A percentile compares a stretch with the other conserved stretches of the same genome.
These are phyloP conservation scores for Ascaphus truei DNA, from an alignment of 2,113 vertebrate genomes.

Conservation along the genomic window DNA sequence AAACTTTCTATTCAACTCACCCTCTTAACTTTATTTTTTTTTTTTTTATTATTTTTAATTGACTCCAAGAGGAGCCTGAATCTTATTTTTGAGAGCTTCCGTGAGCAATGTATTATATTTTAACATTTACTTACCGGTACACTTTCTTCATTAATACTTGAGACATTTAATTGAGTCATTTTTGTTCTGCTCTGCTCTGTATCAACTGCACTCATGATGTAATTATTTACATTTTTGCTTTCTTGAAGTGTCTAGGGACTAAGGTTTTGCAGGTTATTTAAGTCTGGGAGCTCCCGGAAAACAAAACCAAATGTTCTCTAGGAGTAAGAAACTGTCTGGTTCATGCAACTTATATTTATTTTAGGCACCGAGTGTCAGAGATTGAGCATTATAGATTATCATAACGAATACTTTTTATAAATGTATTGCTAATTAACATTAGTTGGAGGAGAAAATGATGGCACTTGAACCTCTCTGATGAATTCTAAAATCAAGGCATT, in stretches of 20 bases:
- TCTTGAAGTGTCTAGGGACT: not conserved
- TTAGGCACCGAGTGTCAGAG: not conserved
- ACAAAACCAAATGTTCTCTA: not conserved
- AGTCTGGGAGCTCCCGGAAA: not conserved
- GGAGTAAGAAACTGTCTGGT: not conserved
- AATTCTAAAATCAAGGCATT: not conserved
- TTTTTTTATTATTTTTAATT: no score
- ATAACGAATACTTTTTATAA: not conserved
- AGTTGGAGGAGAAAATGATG: not conserved
- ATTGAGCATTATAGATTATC: not conserved
- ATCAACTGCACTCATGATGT: conserved; percentile 8
- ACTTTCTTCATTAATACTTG: not conserved
- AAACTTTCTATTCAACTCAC: not conserved
- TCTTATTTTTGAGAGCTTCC: no score
- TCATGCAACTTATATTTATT: not conserved
- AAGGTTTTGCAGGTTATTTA: not conserved
- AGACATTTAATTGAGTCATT: not conserved
- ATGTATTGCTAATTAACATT: not conserved
- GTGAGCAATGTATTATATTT: no score
- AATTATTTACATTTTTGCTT: not conserved
- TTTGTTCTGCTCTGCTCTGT: not conserved
- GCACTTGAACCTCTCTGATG: not conserved
- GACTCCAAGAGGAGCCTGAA: no score
- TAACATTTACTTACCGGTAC: no score
- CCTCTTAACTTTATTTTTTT: no score